Base-by-base conservation (phyloP, 2,888 invertebrate genomes). In the Teleogryllus oceanicus region DNA sequence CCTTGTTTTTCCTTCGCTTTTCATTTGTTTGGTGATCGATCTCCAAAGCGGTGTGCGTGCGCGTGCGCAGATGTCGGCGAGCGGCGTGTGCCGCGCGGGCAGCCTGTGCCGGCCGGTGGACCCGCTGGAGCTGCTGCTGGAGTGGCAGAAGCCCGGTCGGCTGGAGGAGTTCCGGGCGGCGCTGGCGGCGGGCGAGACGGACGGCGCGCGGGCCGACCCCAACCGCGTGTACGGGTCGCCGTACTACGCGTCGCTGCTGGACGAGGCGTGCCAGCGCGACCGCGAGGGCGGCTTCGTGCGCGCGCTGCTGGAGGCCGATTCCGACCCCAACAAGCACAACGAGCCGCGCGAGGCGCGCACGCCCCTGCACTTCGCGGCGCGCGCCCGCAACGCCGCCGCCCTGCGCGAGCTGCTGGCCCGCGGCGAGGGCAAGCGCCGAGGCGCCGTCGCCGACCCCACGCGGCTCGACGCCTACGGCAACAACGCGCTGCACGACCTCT, bases 321-420 rank as follows among this genome's bases (percentile, higher is more conserved):
- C 92, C 0, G 88, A 92, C 85, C 89, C 91, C 0, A 91, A 92
- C 83, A 88, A 86, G 83, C 84, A 90, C 1, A 92, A 92, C 84
- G 88, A 88, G 82, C 88, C 88, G 2, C 89, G 90, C 79, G 88
- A 89, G 20, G 90, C 89, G 82, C 62, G 62, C 62, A 90, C 91
- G n/a, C 91, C 92, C 0, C 87, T 93, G 82, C 93, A 93, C 86
- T 91, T 91, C 81, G 92, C 92, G 4, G 89, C 90, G 0, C 90
- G 90, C 84, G 88, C 87, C 78, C 90, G 90, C 24, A 89, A 89
- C 82, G 85, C 87, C 8, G 88, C 88, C 75, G 89, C 89, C 12
- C 84, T 92, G 76, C 85, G 87, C 82, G 85, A 85, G 1, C 85
- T 92, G 20, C 83, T 91, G 49, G 88, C 20, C 77, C 76, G n/a